Evolutionary conservation across 2,113 vertebrate species (phyloP).

Genomic region (Xenopus tropicalis): UCB_Xtro_10.0 CM004452.2:14928501-14929000

Average conservation of each 20-base stretch:
- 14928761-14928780: no score
- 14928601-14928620: slow-evolving; percentile 14
- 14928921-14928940: no score
- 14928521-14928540: slow-evolving; percentile 98
- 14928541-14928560: slow-evolving; percentile 97
- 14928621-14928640: slow-evolving; percentile 24
- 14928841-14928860: slow-evolving; percentile 27
- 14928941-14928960: no score
- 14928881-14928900: no score
- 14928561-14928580: slow-evolving; percentile 99
- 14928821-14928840: slow-evolving; percentile 1
- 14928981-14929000: no score
- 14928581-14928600: slow-evolving; percentile 13
- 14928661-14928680: not conserved
- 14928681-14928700: slow-evolving; percentile 3
- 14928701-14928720: not conserved
- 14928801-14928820: slow-evolving; percentile 10
- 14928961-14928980: no score
- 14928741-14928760: not conserved
- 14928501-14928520: slow-evolving; percentile 99
- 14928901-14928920: no score
- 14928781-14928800: not conserved
- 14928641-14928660: slow-evolving; percentile 9
- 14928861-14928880: not conserved
- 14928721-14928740: not conserved